Evolutionary conservation across 2,888 invertebrate genomes (phyloP).

Genomic region (Cybosia mesomella): DNA sequence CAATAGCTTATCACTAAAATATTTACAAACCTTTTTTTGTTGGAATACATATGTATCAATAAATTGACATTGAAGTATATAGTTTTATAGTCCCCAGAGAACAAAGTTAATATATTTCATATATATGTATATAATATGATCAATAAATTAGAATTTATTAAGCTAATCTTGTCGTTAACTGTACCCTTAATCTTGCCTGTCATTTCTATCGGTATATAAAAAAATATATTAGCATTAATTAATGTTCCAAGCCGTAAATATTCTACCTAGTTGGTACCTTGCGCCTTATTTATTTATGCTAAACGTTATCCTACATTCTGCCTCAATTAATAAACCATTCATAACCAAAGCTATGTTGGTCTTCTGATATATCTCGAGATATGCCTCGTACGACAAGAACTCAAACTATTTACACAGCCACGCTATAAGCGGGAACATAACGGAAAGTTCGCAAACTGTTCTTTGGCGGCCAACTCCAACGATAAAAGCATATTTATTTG

Average conservation of each 20-base stretch:
- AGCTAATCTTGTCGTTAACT: not conserved
- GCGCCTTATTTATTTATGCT: slow-evolving; percentile 1
- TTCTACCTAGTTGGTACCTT: slow-evolving; percentile 1
- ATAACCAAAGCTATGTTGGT: slow-evolving; percentile 15
- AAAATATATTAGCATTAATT: not conserved
- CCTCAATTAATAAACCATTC: slow-evolving; percentile 21
- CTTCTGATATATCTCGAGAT: slow-evolving; percentile 16
- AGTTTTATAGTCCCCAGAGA: too few species aligned
- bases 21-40: too few species aligned
- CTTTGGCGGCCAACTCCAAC: slow-evolving; percentile 23
- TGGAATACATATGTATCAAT: too few species aligned
- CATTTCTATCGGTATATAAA: not conserved
- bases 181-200: not conserved
- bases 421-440: slow-evolving; percentile 46
- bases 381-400: slow-evolving; percentile 30
- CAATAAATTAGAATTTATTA: not conserved
- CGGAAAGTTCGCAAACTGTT: slow-evolving; percentile 44
- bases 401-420: slow-evolving; percentile 52
- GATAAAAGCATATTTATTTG: slow-evolving; percentile 27
- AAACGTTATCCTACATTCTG: slow-evolving; percentile 17
- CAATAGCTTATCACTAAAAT: too few species aligned
- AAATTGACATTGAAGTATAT: too few species aligned
- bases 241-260: not conserved
- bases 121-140: too few species aligned
- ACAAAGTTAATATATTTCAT: too few species aligned